Evolutionary conservation across 2,888 invertebrate genomes (phyloP).

Genomic region (Drosophila infuscata): DNA sequence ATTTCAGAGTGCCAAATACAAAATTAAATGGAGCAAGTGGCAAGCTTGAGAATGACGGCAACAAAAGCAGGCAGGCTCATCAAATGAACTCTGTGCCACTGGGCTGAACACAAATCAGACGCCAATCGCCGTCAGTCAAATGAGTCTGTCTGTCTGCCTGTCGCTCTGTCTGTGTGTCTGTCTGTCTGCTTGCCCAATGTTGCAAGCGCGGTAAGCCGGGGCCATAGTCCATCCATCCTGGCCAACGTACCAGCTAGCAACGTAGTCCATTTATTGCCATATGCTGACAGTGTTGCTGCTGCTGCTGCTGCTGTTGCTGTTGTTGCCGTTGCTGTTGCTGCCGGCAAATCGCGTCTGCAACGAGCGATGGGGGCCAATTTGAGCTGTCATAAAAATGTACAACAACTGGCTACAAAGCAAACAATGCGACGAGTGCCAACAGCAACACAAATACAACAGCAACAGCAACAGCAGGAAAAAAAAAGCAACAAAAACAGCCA

Average conservation of each 20-base stretch:
- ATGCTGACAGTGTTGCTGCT: constrained; percentile 76
- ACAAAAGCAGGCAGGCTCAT: constrained; percentile 30
- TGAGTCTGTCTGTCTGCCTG: constrained; percentile 2
- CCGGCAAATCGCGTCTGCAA: constrained; percentile 55
- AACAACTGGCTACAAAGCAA: constrained; percentile 79
- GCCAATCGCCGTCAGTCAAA: constrained; percentile 67
- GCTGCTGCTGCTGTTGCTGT: not conserved
- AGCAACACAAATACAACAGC: constrained; percentile 57
- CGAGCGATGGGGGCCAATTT: constrained; percentile 77
- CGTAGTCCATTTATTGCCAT: constrained; percentile 72
- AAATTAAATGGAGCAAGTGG: constrained; percentile 62
- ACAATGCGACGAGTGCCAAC: constrained; percentile 79
- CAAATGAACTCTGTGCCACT: constrained; percentile 61
- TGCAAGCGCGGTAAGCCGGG: constrained; percentile 5
- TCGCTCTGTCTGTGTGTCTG: not conserved
- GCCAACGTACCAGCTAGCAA: constrained; percentile 36
- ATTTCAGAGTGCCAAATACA: constrained; percentile 74
- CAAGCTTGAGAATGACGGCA: not conserved
- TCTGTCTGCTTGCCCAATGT: not conserved
- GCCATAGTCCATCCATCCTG: constrained; percentile 11
- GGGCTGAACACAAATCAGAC: constrained; percentile 67
- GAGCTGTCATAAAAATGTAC: constrained; percentile 80
- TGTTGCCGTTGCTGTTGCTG: constrained; percentile 54
- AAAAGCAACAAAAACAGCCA: constrained; percentile 32
- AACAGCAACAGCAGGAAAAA: constrained; percentile 30